Conservation (phyloP, 2,888 invertebrate species). For the Drosophila aldrichi region DNA sequence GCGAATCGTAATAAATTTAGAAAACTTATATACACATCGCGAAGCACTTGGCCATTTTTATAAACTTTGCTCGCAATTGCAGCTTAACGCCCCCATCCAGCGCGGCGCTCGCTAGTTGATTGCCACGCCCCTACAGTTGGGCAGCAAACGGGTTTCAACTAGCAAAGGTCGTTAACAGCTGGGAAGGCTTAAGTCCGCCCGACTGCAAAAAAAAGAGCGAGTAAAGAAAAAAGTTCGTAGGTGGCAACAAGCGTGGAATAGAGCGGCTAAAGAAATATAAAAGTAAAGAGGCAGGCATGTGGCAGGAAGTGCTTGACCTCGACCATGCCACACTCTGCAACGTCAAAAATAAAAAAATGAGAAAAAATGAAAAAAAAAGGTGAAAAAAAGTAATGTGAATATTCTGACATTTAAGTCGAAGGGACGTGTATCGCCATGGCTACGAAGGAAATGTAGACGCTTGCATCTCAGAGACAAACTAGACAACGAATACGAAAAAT, state of each 20-base stretch:
- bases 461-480: conserved; percentile 1
- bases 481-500: neutral
- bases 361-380: conserved; percentile 33
- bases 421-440: neutral
- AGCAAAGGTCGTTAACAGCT: conserved; percentile 78
- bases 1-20: conserved; percentile 78
- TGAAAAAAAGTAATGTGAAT: conserved; percentile 40
- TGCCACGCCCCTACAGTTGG: conserved; percentile 35
- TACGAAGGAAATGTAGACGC: neutral
- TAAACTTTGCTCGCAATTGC: conserved; percentile 68
- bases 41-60: conserved; percentile 55
- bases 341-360: conserved; percentile 6
- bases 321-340: conserved; percentile 71
- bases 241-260: conserved; percentile 62
- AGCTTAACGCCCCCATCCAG: conserved; percentile 48
- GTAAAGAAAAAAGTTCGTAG: conserved; percentile 39
- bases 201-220: conserved; percentile 28
- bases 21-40: conserved; percentile 75
- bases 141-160: conserved; percentile 63
- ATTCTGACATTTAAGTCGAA: conserved; percentile 23
- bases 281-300: conserved; percentile 36
- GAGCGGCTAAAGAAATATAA: conserved; percentile 29
- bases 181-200: conserved; percentile 66
- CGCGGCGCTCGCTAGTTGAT: conserved; percentile 21
- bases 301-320: conserved; percentile 59